Percentiles rank a stretch among this genome's conserved stretches.
These are phyloP conservation scores for Cyprinus carpio DNA, from an alignment of 2,113 vertebrate genomes.

Conservation along the genomic window DNA sequence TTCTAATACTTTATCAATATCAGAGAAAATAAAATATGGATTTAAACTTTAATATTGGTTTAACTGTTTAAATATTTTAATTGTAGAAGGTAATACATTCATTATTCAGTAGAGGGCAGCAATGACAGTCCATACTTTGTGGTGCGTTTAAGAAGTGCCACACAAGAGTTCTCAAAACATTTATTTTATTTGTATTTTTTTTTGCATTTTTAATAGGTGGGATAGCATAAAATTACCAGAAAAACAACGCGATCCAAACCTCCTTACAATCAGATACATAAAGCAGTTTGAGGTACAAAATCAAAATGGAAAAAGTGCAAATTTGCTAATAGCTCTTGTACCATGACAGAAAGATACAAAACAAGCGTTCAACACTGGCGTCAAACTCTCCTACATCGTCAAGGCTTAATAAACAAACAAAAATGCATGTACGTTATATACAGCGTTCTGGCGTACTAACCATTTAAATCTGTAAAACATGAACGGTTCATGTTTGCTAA, in stretches of 20 bases:
- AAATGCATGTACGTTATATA: constrained; percentile 46
- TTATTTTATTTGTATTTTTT: constrained; percentile 59
- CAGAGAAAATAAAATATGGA: background rate
- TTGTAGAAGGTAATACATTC: background rate
- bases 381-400: constrained; percentile 9
- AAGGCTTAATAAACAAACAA: constrained; percentile 4
- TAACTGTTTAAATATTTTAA: no score
- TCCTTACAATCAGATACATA: constrained; percentile 53
- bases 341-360: constrained; percentile 45
- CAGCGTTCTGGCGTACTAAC: constrained; percentile 46
- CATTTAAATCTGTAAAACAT: constrained; percentile 36
- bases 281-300: constrained; percentile 50
- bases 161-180: constrained; percentile 44
- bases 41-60: background rate
- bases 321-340: constrained; percentile 55
- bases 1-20: background rate
- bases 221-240: constrained; percentile 51
- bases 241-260: constrained; percentile 39
- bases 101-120: background rate
- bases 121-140: no score
- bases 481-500: constrained; percentile 33
- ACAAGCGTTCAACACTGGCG: constrained; percentile 25
- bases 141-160: background rate
- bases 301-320: constrained; percentile 55
- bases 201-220: background rate